Base-by-base conservation (phyloP, 2,797 vertebrate genomes). In the Hyperoplus immaculatus region DNA sequence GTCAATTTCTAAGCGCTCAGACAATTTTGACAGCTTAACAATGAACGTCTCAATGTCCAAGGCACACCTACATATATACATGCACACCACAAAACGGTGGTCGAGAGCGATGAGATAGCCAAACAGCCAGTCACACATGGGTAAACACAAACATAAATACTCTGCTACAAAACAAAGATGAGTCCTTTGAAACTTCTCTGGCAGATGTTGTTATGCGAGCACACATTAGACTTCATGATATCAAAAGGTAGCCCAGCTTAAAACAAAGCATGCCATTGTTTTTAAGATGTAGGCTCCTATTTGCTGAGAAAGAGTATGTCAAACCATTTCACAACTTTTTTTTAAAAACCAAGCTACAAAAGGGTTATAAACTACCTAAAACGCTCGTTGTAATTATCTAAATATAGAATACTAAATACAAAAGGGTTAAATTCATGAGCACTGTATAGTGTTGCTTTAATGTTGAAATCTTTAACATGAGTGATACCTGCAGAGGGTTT, bases 21-120 rank as follows among this genome's bases (percentile, higher is more conserved):
- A 87, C 89, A 84, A 85, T 65, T 86, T 68, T 89, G 91, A 91
- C 91, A 90, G 87, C 83, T 88, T 84, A 88, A 91, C 91, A 91
- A 91, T 87, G 84, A 87, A 84, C 71, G 9, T 79, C 83, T 87
- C 84, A 85, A 86, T 81, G 82, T 83, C 84, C 88, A 81, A 88
- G 29, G 29, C 29, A 89, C 86, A 83, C 18, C 56, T 63, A 80
- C 64, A 71, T 64, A 12, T 62, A 64, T 65, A 45, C 36, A 38
- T 49, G 77, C 73, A 80, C 77, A 72, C 67, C 73, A 55, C 72
- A 75, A 71, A 51, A 67, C 29, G 11, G 63, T 57, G 76, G 87
- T 83, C 0, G 45, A 81, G 75, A 74, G 76, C 21, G 58, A 80
- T 77, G 74, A 82, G 77, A 77, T 43, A 41, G 68, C 47, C 18